phyloP scores from a whole-genome alignment of 2,888 invertebrate species.

The Mycogona germanica region DNA sequence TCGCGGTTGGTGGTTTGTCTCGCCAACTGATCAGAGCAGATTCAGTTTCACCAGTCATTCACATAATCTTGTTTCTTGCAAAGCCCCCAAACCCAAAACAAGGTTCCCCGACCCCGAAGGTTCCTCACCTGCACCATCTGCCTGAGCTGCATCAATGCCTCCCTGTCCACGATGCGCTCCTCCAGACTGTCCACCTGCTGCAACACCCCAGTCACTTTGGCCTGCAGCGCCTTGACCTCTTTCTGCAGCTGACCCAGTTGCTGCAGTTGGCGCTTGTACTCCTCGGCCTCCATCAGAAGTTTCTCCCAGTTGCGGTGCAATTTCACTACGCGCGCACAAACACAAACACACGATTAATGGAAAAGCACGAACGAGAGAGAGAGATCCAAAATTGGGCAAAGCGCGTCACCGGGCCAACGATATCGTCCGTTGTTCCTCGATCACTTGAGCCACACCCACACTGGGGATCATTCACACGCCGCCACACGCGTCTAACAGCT shows the following conservation, averaged over 20 bases:
- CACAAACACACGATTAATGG: no score
- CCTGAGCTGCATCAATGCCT: not conserved
- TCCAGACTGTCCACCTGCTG: not conserved
- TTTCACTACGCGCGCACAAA: not conserved
- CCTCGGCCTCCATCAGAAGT: constrained; percentile 5
- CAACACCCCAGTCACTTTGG: not conserved
- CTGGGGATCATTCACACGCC: not conserved
- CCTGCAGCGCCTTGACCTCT: not conserved
- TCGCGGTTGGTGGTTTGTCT: no score
- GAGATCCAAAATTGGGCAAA: not conserved
- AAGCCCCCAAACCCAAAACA: no score
- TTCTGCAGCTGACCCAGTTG: constrained; percentile 5
- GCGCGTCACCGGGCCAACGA: no score
- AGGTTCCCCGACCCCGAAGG: not conserved
- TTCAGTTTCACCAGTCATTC: no score
- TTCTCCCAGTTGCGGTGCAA: constrained; percentile 5
- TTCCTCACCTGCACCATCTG: not conserved
- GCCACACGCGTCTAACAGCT: not conserved
- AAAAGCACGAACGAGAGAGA: not conserved
- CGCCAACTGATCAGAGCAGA: no score
- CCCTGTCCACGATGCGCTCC: not conserved
- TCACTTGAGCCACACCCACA: no score
- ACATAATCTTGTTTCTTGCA: no score
- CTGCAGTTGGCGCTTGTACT: not conserved
- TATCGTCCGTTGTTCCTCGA: no score